Base-by-base conservation (phyloP, 2,797 vertebrate genomes). In the Clarias platycephalus region DNA sequence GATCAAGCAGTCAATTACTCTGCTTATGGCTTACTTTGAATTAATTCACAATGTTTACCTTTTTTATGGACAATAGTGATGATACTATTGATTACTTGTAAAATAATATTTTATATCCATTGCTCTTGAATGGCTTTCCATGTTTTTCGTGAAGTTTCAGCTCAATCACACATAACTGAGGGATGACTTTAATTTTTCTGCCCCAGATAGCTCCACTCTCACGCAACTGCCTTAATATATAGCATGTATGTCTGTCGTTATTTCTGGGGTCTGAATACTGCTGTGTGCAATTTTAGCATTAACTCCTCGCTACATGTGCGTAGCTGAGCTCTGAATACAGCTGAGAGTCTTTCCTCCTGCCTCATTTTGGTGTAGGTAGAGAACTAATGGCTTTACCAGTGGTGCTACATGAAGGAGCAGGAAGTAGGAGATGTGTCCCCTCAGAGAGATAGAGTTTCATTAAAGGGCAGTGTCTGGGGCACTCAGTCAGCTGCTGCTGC, bases 371-470 rank as follows among this genome's bases (percentile, higher is more conserved):
- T 81, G 78, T 16, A 57, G 53, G 15, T 53, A 57, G 67, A 62
- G 31, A 37, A 22, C 24, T 93, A 93, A 95, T 94, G 89, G 88
- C 85, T 94, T 95, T 94, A 92, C 89, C 94, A 94, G 93, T 90
- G 89, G 89, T 91, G 85, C 86, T 88, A 88, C 78, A 85, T 90
- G 87, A 93, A 90, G 89, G 84, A 91, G 90, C 84, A 90, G 90
- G 90, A 88, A 83, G 89, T 80, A 86, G 77, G 88, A 79, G 89
- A 92, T 91, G 67, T 86, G 80, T 87, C 84, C 84, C 89, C 87
- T 83, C 81, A 86, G 90, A 90, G 87, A 82, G 89, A 82, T 92
- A 87, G 85, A 85, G 80, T 90, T 89, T 84, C 85, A 83, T 86
- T 88, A 37, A 88, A 87, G 88, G 89, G 88, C 89, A 87, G 64